Percentiles rank a stretch among this genome's conserved stretches.
These are phyloP conservation scores for Drosophila greeni DNA, from an alignment of 2,888 invertebrate species.

Conservation along the genomic window DNA sequence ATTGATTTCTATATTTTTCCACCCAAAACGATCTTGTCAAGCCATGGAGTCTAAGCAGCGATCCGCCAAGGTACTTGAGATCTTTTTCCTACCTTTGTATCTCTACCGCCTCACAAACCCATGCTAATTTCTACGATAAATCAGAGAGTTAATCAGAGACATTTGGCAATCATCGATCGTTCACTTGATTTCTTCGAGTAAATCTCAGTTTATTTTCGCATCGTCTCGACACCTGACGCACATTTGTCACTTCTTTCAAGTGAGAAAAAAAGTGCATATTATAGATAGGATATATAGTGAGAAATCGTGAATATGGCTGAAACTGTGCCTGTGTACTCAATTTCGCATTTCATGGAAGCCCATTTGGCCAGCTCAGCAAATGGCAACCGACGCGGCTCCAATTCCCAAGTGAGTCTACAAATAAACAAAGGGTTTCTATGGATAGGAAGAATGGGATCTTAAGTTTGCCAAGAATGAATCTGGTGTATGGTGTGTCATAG, in stretches of 20 bases:
- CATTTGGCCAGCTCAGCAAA: slow-evolving; percentile 38
- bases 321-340: slow-evolving; percentile 67
- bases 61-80: slow-evolving; percentile 35
- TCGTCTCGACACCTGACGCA: slow-evolving; percentile 24
- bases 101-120: slow-evolving; percentile 50
- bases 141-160: slow-evolving; percentile 39
- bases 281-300: slow-evolving; percentile 21
- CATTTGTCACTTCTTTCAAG: slow-evolving; percentile 7
- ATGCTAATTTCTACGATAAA: slow-evolving; percentile 66
- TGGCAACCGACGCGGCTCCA: slow-evolving; percentile 21
- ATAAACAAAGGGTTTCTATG: slow-evolving; percentile 2
- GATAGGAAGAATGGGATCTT: slow-evolving; percentile 4
- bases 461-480: not conserved
- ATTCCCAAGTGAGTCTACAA: slow-evolving; percentile 55
- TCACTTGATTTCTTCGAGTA: slow-evolving; percentile 19
- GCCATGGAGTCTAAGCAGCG: slow-evolving; percentile 32
- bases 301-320: slow-evolving; percentile 56
- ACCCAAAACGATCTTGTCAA: slow-evolving; percentile 31
- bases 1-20: slow-evolving; percentile 41
- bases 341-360: slow-evolving; percentile 71
- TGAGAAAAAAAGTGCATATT: not conserved
- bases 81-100: slow-evolving; percentile 13
- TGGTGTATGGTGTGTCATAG: not conserved
- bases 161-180: slow-evolving; percentile 40
- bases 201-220: slow-evolving; percentile 43